phyloP scores from a whole-genome alignment of 1,140 invertebrate species.

The Lethrus apterus region DNA sequence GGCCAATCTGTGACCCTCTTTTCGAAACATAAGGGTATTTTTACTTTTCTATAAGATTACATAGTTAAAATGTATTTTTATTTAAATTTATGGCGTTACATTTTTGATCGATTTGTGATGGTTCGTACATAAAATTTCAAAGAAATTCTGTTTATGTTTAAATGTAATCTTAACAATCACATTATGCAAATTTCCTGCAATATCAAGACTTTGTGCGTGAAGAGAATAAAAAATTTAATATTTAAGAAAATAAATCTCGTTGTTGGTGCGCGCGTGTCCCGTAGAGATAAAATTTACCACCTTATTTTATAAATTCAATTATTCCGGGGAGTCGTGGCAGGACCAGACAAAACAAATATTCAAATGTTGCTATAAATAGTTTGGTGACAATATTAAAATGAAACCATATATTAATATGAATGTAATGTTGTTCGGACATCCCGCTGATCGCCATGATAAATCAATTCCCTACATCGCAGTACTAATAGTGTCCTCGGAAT shows the following conservation, averaged over 20 bases:
- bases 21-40: too few species aligned
- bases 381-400: constrained; percentile 43
- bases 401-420: constrained; percentile 39
- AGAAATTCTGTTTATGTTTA: too few species aligned
- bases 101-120: too few species aligned
- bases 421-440: constrained; percentile 35
- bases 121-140: too few species aligned
- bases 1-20: too few species aligned
- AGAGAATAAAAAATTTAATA: too few species aligned
- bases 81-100: too few species aligned
- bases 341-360: constrained; percentile 35
- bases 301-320: constrained; percentile 37
- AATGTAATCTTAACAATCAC: too few species aligned
- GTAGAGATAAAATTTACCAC: constrained; percentile 30
- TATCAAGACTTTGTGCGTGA: too few species aligned
- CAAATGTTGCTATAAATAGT: constrained; percentile 35
- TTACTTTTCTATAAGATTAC: too few species aligned
- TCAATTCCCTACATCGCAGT: constrained; percentile 40
- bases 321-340: constrained; percentile 22
- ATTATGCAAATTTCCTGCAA: too few species aligned
- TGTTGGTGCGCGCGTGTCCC: constrained; percentile 17
- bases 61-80: too few species aligned
- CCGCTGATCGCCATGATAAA: constrained; percentile 37
- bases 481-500: constrained; percentile 40
- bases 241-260: constrained; percentile 4